A percentile compares a stretch with the other conserved stretches of the same genome.
phyloP scores from a whole-genome alignment of 37 sponge, comb jelly and placozoan genomes.

The Ephydatia muelleri region DNA sequence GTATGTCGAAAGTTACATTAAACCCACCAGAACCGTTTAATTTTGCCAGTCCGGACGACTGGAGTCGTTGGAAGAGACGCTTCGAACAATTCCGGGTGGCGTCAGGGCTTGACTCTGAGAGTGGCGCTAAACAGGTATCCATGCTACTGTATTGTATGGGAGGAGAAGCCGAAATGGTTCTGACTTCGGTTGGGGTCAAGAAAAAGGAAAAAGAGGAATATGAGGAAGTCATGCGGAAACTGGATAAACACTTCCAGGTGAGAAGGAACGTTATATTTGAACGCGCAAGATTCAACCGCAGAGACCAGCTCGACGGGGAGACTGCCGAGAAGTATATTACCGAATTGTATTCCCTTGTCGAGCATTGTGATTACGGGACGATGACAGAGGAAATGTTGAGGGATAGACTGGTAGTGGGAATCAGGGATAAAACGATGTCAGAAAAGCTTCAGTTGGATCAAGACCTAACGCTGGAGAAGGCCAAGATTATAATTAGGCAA shows the following conservation, averaged over 20 bases:
- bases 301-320: background rate
- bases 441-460: constrained; percentile 20
- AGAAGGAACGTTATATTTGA: constrained; percentile 5
- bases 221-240: constrained; percentile 2
- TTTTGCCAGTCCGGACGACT: constrained; percentile 17
- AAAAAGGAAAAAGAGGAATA: background rate
- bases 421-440: background rate
- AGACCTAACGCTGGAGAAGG: constrained; percentile 22
- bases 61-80: constrained; percentile 14
- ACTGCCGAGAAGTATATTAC: constrained; percentile 14
- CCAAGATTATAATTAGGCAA: background rate
- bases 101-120: constrained; percentile 12
- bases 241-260: background rate
- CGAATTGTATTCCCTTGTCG: constrained; percentile 13
- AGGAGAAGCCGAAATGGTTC: constrained; percentile 16
- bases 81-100: constrained; percentile 19
- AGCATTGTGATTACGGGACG: constrained; percentile 11
- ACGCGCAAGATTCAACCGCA: constrained; percentile 12
- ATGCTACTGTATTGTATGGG: constrained; percentile 23
- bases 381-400: constrained; percentile 19
- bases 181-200: constrained; percentile 8
- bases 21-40: constrained; percentile 15
- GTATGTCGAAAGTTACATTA: constrained; percentile 4
- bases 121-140: background rate
- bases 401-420: constrained; percentile 18